phyloP scores from a whole-genome alignment of 2,888 invertebrate species.

The Euzophera pinguis region DNA sequence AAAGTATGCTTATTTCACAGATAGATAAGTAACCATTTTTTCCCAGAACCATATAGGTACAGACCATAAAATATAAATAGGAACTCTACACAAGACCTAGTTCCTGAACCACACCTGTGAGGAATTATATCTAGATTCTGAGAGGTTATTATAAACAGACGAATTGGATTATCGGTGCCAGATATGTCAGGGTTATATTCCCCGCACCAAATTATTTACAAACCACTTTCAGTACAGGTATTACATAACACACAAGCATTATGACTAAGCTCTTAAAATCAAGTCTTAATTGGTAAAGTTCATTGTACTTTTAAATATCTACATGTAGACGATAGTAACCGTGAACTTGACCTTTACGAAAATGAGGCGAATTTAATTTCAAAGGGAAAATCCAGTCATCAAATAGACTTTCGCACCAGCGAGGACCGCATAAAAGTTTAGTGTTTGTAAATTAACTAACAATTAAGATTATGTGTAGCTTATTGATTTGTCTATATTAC shows the following conservation, averaged over 20 bases:
- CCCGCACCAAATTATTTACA: slow-evolving; percentile 51
- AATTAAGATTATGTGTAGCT: not conserved
- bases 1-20: too few relatives aligned
- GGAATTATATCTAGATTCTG: too few relatives aligned
- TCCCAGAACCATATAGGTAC: too few relatives aligned
- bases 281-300: slow-evolving; percentile 8
- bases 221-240: slow-evolving; percentile 49
- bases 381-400: slow-evolving; percentile 53
- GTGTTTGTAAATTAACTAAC: slow-evolving; percentile 1
- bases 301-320: slow-evolving; percentile 15
- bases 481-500: not conserved
- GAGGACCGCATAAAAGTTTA: not conserved
- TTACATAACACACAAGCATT: slow-evolving; percentile 63
- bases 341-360: slow-evolving; percentile 68
- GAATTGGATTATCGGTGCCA: slow-evolving; percentile 47
- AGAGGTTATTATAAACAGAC: not conserved
- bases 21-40: too few relatives aligned
- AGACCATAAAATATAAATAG: too few relatives aligned
- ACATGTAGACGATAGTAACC: slow-evolving; percentile 26
- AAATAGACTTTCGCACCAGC: not conserved
- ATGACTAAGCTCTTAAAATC: slow-evolving; percentile 23
- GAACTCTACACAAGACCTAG: too few relatives aligned
- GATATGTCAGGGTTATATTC: slow-evolving; percentile 67
- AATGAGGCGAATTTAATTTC: slow-evolving; percentile 40
- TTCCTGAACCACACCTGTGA: too few relatives aligned